phyloP scores from a whole-genome alignment of 2,113 vertebrate genomes.

The Chinchilla lanigera region DNA sequence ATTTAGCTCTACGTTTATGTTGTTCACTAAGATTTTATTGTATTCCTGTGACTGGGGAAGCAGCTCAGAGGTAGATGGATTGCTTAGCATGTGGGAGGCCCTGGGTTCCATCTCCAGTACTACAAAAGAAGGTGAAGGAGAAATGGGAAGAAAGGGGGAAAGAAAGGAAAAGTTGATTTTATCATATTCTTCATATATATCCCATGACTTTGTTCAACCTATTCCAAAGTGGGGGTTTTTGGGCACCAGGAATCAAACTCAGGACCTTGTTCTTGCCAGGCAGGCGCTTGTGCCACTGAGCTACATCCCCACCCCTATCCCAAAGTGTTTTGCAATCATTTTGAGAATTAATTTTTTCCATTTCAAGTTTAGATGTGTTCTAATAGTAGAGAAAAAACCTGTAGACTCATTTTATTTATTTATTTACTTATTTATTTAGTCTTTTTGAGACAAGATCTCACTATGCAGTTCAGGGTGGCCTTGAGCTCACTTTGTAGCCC shows the following conservation, averaged over 20 bases:
- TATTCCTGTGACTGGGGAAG: background rate
- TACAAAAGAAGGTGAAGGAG: background rate
- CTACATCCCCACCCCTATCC: too few species aligned
- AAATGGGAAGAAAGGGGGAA: too few species aligned
- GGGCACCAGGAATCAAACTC: too few species aligned
- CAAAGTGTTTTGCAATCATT: background rate
- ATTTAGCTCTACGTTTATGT: background rate
- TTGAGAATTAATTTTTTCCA: background rate
- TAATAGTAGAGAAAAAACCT: background rate
- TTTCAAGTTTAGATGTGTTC: background rate
- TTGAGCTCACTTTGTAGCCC: too few species aligned
- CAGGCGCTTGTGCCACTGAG: too few species aligned
- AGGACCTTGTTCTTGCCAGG: too few species aligned
- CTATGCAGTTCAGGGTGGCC: too few species aligned
- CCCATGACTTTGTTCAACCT: background rate
- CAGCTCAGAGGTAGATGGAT: background rate
- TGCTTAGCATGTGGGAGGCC: background rate
- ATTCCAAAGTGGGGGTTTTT: background rate
- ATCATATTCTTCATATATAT: background rate
- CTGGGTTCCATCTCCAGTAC: too few species aligned
- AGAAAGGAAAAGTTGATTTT: background rate
- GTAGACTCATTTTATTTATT: too few species aligned
- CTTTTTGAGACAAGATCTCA: too few species aligned
- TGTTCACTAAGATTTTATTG: background rate
- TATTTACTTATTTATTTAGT: too few species aligned